Base-by-base conservation (phyloP, 2,888 invertebrate genomes). In the Dolichopus griseipennis region DNA sequence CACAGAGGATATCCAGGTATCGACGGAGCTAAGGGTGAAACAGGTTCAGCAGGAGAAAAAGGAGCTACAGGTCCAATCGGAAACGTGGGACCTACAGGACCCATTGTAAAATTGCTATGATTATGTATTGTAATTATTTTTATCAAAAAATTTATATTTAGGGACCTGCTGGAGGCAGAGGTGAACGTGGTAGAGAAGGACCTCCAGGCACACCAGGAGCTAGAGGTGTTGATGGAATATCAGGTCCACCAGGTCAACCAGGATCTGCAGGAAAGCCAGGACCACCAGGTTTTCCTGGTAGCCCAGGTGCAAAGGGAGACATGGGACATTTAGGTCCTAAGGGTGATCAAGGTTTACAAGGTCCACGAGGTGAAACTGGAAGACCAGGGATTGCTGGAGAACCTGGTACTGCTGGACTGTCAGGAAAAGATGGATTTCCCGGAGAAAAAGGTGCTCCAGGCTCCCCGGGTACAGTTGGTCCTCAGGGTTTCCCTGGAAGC, bases 161-260 rank as follows among this genome's bases (percentile, higher is more conserved):
- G 90, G 93, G 93, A 34, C 88, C 90, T 27, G 84, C 87, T 20
- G 93, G 94, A 52, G 85, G 90, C 8, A 84, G 93, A 72, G 93
- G 94, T 7, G 93, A 93, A 82, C 84, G 93, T 76, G 93, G 93
- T 1, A 84, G 93, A 61, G 93, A 93, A 81, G 93, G 93, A 0
- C 86, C 91, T 1, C 84, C 91, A 0, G 93, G 91, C 0, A 85
- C 90, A 3, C 88, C 90, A 0, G 93, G 93, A 9, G 82, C 90
- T 69, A 84, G 92, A 76, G 93, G 93, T 66, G 85, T 88, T 69
- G 92, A 93, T 77, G 93, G 93, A 8, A 85, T 88, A 41, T 82
- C 88, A 66, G 93, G 93, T 68, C 84, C 91, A 1, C 89, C 91
- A n/a, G 78, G 78, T 1, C 76, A 76, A 52, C 74, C 75, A 87